Evolutionary conservation across 2,797 vertebrate genomes (phyloP), one percentile per base, ranked within the genome.

Genomic region (Cynodonichthys magdalenae): DNA sequence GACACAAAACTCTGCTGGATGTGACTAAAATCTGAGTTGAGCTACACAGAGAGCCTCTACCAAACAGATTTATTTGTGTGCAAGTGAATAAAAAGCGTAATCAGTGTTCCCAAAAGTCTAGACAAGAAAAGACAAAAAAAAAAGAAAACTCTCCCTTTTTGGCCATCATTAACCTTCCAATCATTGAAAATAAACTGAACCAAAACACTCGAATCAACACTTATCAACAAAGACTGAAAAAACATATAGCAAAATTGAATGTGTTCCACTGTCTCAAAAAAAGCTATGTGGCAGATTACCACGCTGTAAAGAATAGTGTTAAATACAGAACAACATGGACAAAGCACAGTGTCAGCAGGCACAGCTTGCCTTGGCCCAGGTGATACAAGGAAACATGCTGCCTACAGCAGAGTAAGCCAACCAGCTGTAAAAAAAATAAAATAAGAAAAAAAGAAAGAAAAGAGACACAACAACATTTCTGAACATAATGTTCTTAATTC

Each of bases 301-400:
- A 76, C 63, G 76, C 69, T 64, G 57, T 57, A 73, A 66, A 86
- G 77, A 85, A 70, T 75, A 63, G 50, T 66, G 60, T 82, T 82
- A 86, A 79, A 81, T 71, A 70, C 61, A 71, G 56, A 80, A 70
- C 58, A 69, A 72, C 69, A 74, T 57, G 63, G 66, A 84, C 56
- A 80, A 85, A 85, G 80, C 57, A 60, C 69, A 72, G 55, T 74
- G 71, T 88, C 69, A 80, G 78, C 75, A 77, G 59, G 29, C 71
- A 50, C 46, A 49, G 66, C 44, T 50, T 74, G 65, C 51, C 50
- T 55, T 68, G 49, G 63, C 34, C 49, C n/a, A 6, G 69, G 55
- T 72, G 66, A 75, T 69, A 75, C 41, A 71, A 63, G 71, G 76
- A 82, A 84, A 69, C 66, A 74, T 64, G 70, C 75, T 80, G 59